Evolutionary conservation across 2,113 vertebrate species (phyloP), one percentile per base, ranked within the genome.

Genomic region (Loxodonta africana): DNA sequence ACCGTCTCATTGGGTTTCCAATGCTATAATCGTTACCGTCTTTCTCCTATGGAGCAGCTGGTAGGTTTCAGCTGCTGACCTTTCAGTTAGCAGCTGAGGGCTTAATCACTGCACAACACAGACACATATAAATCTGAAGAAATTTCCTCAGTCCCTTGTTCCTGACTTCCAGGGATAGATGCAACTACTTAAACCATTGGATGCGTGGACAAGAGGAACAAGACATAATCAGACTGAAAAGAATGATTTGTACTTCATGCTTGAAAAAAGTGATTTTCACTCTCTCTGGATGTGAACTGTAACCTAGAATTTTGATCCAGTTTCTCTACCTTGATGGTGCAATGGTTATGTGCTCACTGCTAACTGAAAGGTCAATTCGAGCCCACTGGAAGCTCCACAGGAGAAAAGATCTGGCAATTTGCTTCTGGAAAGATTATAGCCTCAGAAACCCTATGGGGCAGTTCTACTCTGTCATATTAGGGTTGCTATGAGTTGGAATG

Each of bases 191-290:
- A 37, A 67, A n/a, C 14, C 46, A 63, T 6, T 60, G 48, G 6
- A 11, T 65, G 0, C 11, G 6, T 1, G 2, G 33, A 11, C 0
- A 8, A 71, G 1, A 2, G 30, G 25, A 78, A 28, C 11, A 62
- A 85, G 6, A 81, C 84, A 37, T 8, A 20, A 71, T 44, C 12
- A 14, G 0, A 73, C 15, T 26, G n/a, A 76, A 76, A 9, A 8
- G 1, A 57, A 86, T 15, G 17, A 90, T 7, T 71, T 8, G 0
- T 28, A 62, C 28, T 37, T 4, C 21, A 9, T 26, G 15, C 2
- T 83, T 67, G n/a, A 91, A 15, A 48, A 8, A 83, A 88, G 57
- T 11, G 2, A 0, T 60, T 90, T 78, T 44, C 41, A 30, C 14
- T 82, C 48, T 37, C 18, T 83, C 15, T 77, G 25, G 6, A 9